phyloP scores from a whole-genome alignment of 2,113 vertebrate species.

The Naja naja region DNA sequence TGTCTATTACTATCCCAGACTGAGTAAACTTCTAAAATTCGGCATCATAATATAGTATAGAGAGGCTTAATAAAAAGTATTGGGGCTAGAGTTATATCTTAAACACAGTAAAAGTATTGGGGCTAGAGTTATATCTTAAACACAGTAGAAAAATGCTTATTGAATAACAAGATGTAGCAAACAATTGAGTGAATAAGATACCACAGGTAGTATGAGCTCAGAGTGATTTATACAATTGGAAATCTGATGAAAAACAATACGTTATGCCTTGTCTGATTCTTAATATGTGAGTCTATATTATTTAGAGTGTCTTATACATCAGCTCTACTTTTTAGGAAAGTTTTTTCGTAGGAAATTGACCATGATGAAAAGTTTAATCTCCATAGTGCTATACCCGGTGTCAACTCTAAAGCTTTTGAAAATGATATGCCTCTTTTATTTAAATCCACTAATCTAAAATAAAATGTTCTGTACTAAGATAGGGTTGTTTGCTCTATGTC shows the following conservation, averaged over 20 bases:
- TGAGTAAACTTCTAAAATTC: background rate
- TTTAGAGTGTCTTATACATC: background rate
- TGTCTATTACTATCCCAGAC: background rate
- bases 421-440: background rate
- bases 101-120: background rate
- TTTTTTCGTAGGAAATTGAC: background rate
- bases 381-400: background rate
- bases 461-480: background rate
- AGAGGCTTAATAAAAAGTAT: slow-evolving; percentile 36
- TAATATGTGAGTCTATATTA: background rate
- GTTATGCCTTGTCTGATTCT: background rate
- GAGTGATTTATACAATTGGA: background rate
- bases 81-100: slow-evolving; percentile 41
- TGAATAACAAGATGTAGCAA: slow-evolving; percentile 49
- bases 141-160: slow-evolving; percentile 2
- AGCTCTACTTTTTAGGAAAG: background rate
- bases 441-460: background rate
- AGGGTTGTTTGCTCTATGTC: background rate
- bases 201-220: slow-evolving; percentile 36
- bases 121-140: slow-evolving; percentile 40
- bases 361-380: background rate
- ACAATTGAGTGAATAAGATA: slow-evolving; percentile 25
- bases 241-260: slow-evolving; percentile 3
- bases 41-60: slow-evolving; percentile 23
- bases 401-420: background rate